phyloP scores from a whole-genome alignment of 1,140 invertebrate genomes.

The Glomeris maerens region DNA sequence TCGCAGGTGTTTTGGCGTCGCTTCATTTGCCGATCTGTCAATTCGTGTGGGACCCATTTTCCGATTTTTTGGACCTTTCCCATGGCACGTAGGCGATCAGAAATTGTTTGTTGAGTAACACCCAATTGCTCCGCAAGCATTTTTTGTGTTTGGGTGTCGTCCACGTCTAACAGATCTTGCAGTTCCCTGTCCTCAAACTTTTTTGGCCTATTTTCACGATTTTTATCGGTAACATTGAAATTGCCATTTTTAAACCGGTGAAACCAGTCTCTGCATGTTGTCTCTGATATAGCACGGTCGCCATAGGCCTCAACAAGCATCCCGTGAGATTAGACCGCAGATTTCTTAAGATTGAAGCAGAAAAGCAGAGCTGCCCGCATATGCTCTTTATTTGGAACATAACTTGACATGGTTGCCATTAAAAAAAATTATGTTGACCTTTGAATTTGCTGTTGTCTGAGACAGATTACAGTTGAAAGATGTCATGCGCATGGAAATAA shows the following conservation, averaged over 20 bases:
- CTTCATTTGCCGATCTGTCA: no score
- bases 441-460: background rate
- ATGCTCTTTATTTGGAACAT: background rate
- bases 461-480: background rate
- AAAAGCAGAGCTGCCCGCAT: background rate
- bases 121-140: background rate
- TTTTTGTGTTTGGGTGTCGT: background rate
- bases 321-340: background rate
- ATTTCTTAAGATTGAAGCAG: background rate
- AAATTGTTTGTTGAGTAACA: background rate
- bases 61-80: conserved; percentile 1
- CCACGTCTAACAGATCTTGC: background rate
- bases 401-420: background rate
- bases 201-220: background rate
- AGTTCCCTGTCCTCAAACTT: background rate
- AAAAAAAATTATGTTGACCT: background rate
- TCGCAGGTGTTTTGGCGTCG: no score
- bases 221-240: background rate
- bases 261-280: background rate
- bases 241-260: background rate
- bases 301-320: background rate
- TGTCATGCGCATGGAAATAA: background rate
- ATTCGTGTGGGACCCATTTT: no score
- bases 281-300: background rate
- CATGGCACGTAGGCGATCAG: background rate